Conservation (phyloP, 2,888 invertebrate genomes). For the Scelioninae gen. 1 region DNA sequence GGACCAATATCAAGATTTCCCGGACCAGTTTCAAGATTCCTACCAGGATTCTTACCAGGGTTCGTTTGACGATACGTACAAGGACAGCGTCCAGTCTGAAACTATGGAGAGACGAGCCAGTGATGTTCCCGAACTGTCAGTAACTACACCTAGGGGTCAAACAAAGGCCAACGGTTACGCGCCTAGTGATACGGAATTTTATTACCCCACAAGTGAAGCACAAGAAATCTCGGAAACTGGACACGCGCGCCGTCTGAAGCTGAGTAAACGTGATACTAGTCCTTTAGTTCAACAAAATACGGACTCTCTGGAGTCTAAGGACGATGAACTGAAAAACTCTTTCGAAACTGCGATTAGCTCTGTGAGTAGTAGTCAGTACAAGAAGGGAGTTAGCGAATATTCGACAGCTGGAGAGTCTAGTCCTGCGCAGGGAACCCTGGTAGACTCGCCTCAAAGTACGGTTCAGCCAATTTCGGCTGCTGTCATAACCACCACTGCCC, state of each 20-base stretch:
- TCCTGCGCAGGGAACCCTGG: conserved; percentile 72
- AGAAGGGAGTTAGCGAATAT: conserved; percentile 78
- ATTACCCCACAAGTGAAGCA: conserved; percentile 77
- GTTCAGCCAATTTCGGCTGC: conserved; percentile 75
- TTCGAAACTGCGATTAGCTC: conserved; percentile 83
- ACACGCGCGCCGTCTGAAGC: conserved; percentile 77
- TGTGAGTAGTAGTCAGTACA: conserved; percentile 81
- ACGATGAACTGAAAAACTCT: conserved; percentile 86
- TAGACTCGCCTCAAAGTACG: conserved; percentile 75
- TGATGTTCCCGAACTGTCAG: conserved; percentile 81
- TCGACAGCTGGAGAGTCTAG: conserved; percentile 73
- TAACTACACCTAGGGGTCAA: conserved; percentile 80
- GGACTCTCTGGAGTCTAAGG: conserved; percentile 86
- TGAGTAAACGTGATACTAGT: conserved; percentile 80
- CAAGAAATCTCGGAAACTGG: conserved; percentile 77
- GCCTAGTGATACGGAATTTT: conserved; percentile 78
- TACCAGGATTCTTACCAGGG: conserved; percentile 78
- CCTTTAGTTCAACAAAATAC: conserved; percentile 84
- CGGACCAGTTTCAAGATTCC: conserved; percentile 74
- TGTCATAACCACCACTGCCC: conserved; percentile 83
- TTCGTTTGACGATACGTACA: conserved; percentile 78
- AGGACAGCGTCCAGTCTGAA: conserved; percentile 70
- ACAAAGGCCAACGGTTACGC: conserved; percentile 80
- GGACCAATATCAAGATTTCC: conserved; percentile 74
- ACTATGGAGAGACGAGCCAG: conserved; percentile 75